phyloP scores from a whole-genome alignment of 2,888 invertebrate species.

The Pharmacophagus antenor region DNA sequence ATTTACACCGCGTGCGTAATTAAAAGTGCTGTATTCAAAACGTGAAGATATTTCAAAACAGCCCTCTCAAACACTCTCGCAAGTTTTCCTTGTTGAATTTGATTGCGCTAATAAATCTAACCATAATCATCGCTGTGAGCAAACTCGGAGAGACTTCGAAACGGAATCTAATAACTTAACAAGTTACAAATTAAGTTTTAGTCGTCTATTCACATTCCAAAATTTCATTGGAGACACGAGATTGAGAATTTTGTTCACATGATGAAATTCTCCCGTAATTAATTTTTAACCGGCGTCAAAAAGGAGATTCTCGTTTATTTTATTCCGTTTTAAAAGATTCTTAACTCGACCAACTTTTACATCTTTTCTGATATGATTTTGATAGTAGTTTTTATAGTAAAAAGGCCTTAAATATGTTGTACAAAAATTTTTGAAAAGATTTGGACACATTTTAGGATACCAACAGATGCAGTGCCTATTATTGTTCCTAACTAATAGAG shows the following conservation, averaged over 20 bases:
- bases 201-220: conserved; percentile 24
- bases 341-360: no score
- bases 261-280: conserved; percentile 13
- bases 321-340: no score
- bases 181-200: conserved; percentile 29
- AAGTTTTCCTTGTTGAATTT: conserved; percentile 10
- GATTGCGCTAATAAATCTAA: conserved; percentile 26
- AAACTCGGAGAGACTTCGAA: conserved; percentile 24
- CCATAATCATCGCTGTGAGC: conserved; percentile 22
- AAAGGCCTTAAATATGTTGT: no score
- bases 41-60: background rate
- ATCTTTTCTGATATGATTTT: no score
- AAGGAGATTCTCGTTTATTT: no score
- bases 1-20: no score
- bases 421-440: no score
- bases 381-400: no score
- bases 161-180: conserved; percentile 27
- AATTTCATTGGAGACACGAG: conserved; percentile 21
- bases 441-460: no score
- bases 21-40: background rate
- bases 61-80: background rate
- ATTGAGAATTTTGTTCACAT: conserved; percentile 9
- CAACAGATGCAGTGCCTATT: no score
- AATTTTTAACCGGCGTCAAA: no score
- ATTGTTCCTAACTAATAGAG: no score